Evolutionary conservation across 2,797 vertebrate genomes (phyloP).

Genomic region (Hozukius guyotensis): DNA sequence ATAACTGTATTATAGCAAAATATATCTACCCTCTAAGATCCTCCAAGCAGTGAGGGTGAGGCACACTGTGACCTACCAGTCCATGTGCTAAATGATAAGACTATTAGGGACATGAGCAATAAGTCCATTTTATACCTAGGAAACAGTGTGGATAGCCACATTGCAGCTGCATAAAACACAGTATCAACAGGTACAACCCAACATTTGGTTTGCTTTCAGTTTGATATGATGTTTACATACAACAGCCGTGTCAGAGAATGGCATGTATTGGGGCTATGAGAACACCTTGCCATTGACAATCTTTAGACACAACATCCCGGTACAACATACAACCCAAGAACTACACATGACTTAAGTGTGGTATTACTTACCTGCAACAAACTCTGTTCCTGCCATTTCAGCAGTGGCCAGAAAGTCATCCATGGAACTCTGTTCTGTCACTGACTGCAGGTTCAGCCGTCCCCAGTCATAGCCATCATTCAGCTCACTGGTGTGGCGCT

Average conservation of each 20-base stretch:
- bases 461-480: slow-evolving; percentile 92
- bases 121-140: neutral
- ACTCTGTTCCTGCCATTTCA: slow-evolving; percentile 93
- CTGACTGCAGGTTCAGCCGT: slow-evolving; percentile 90
- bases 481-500: slow-evolving; percentile 94
- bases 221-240: neutral
- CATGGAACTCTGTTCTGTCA: slow-evolving; percentile 94
- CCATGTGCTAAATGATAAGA: neutral
- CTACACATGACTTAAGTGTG: neutral
- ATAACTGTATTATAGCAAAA: neutral
- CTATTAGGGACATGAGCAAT: neutral
- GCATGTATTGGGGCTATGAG: too few species aligned
- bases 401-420: slow-evolving; percentile 96
- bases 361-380: slow-evolving; percentile 86
- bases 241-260: neutral
- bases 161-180: neutral
- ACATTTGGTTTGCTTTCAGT: neutral
- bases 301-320: neutral
- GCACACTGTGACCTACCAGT: neutral
- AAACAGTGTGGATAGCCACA: too few species aligned
- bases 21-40: neutral
- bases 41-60: neutral
- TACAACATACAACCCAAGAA: neutral
- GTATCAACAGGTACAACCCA: neutral
- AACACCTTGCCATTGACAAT: neutral